phyloP scores from a whole-genome alignment of 1,140 invertebrate genomes.

The Drosophila dunni region DNA sequence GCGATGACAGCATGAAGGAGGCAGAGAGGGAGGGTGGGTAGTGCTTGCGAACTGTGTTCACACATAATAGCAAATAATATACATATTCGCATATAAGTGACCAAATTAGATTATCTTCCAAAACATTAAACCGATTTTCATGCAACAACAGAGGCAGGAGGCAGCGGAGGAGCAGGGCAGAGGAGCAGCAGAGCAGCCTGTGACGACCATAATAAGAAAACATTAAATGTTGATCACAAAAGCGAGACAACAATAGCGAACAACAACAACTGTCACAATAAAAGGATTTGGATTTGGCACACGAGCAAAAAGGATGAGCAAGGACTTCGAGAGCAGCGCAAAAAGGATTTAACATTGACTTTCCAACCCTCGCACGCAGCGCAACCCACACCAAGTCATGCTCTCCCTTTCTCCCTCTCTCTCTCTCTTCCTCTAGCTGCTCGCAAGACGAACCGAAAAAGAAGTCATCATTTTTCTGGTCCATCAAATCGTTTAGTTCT shows the following conservation, averaged over 20 bases:
- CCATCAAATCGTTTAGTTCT: slow-evolving; percentile 84
- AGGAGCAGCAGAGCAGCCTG: slow-evolving; percentile 10
- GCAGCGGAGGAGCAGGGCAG: slow-evolving; percentile 6
- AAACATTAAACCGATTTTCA: slow-evolving; percentile 82
- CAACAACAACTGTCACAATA: slow-evolving; percentile 80
- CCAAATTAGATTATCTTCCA: slow-evolving; percentile 85
- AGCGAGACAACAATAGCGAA: slow-evolving; percentile 36
- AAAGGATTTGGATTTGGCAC: slow-evolving; percentile 81
- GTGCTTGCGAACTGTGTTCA: slow-evolving; percentile 24
- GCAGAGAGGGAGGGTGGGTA: neutral
- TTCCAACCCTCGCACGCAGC: slow-evolving; percentile 50
- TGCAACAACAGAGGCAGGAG: slow-evolving; percentile 43
- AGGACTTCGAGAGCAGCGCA: neutral
- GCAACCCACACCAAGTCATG: neutral
- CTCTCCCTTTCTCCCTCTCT: neutral
- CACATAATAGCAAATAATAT: slow-evolving; percentile 79
- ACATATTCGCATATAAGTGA: slow-evolving; percentile 84
- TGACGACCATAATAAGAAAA: slow-evolving; percentile 67
- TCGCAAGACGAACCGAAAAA: slow-evolving; percentile 47
- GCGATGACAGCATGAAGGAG: slow-evolving; percentile 23
- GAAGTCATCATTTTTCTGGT: slow-evolving; percentile 84
- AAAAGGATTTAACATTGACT: slow-evolving; percentile 58
- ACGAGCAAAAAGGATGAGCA: slow-evolving; percentile 19
- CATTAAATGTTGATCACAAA: slow-evolving; percentile 83
- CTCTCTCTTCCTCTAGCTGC: neutral